Evolutionary conservation across 2,113 vertebrate genomes (phyloP).

Genomic region (Aegotheles bennettii): DNA sequence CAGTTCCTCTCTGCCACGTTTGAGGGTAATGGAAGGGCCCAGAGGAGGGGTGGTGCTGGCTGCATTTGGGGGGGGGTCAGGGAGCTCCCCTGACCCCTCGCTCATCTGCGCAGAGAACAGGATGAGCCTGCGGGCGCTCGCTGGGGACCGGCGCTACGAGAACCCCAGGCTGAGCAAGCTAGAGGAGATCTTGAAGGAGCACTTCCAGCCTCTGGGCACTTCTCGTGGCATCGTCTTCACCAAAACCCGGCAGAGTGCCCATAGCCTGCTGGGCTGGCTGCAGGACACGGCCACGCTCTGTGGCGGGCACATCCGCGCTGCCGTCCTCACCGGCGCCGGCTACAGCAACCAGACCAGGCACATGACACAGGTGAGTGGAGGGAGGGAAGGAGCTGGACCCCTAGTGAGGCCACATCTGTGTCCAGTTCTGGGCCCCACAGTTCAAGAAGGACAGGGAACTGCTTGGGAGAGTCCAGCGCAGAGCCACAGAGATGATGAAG

Average conservation of each 20-base stretch:
- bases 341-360: conserved; percentile 70
- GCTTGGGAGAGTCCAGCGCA: too few species aligned
- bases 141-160: conserved; percentile 47
- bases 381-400: not conserved
- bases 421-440: too few species aligned
- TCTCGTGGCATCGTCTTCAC: conserved; percentile 85
- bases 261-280: conserved; percentile 83
- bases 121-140: conserved; percentile 43
- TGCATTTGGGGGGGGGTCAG: accelerated
- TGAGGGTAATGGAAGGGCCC: conserved; percentile 60
- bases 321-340: conserved; percentile 77
- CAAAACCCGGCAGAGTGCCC: conserved; percentile 79
- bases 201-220: conserved; percentile 53
- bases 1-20: conserved; percentile 75
- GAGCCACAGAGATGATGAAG: too few species aligned
- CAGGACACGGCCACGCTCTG: conserved; percentile 45
- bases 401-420: too few species aligned
- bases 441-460: too few species aligned
- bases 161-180: conserved; percentile 85
- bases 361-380: conserved; percentile 86
- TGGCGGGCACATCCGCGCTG: conserved; percentile 66
- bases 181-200: conserved; percentile 73
- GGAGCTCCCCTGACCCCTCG: accelerated
- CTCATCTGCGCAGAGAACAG: conserved; percentile 67
- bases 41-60: not conserved